Conservation (phyloP, 1,140 invertebrate genomes). For the Myzus persicae region DNA sequence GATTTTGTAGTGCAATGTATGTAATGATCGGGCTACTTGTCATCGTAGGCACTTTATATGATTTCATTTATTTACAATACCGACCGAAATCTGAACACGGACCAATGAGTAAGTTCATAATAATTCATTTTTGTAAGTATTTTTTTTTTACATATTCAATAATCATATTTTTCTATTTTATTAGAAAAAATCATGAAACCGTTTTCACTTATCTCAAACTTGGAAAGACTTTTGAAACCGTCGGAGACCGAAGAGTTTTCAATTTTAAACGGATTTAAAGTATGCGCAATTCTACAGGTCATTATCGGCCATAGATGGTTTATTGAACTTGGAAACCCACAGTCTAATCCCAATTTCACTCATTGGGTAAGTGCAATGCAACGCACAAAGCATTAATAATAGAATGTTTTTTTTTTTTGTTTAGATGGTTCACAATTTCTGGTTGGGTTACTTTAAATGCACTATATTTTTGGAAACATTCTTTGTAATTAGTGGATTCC, state of each 20-base stretch:
- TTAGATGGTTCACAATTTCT: constrained; percentile 49
- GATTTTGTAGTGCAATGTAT: neutral
- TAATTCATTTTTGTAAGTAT: neutral
- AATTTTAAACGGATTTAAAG: constrained; percentile 59
- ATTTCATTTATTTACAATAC: constrained; percentile 19
- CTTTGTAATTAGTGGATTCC: constrained; percentile 64
- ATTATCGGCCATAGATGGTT: constrained; percentile 61
- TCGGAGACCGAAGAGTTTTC: constrained; percentile 60
- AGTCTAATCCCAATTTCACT: neutral
- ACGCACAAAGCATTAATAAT: neutral
- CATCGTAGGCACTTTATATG: neutral
- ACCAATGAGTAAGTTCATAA: constrained; percentile 35
- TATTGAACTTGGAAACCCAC: constrained; percentile 59
- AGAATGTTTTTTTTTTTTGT: neutral
- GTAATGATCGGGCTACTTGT: neutral
- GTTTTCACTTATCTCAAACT: constrained; percentile 60
- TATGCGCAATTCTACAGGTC: constrained; percentile 60
- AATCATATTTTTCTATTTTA: neutral
- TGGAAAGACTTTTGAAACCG: constrained; percentile 59
- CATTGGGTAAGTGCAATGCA: constrained; percentile 16
- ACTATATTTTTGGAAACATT: constrained; percentile 67
- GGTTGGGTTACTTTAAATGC: constrained; percentile 63
- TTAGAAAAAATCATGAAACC: constrained; percentile 59
- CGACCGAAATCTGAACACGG: constrained; percentile 43
- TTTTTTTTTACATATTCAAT: neutral